Percentiles rank a stretch among this genome's conserved stretches.
Evolutionary conservation across 2,113 vertebrate genomes (phyloP).

Genomic region (Erythrocebus patas): DNA sequence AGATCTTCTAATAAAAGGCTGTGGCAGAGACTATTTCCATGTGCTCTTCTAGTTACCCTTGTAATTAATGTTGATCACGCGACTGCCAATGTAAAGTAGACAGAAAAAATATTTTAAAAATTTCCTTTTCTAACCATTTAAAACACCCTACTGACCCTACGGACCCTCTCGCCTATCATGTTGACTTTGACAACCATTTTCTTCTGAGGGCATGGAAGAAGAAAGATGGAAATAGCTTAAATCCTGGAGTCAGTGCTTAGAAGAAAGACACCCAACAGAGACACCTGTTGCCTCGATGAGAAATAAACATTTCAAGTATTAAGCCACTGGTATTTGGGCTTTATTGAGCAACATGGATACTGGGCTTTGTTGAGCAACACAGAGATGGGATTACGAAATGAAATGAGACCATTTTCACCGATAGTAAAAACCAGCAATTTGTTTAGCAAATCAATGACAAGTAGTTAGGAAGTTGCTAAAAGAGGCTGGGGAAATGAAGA

Average conservation of each 20-base stretch:
- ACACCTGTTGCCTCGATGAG: background rate
- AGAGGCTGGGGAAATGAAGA: background rate
- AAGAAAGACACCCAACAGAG: background rate
- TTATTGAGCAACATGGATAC: background rate
- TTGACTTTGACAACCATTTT: background rate
- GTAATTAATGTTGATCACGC: background rate
- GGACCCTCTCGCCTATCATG: background rate
- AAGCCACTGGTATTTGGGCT: background rate
- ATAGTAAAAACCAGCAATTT: background rate
- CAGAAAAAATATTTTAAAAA: background rate
- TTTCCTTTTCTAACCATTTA: background rate
- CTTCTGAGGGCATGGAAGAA: background rate
- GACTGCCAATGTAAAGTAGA: background rate
- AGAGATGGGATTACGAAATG: background rate
- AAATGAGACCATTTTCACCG: rapidly evolving
- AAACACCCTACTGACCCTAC: background rate
- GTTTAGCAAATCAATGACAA: background rate
- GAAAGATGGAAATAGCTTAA: background rate
- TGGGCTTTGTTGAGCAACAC: background rate
- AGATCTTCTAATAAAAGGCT: background rate
- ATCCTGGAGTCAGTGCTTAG: background rate
- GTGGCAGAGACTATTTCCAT: background rate
- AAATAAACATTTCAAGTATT: conserved; percentile 1
- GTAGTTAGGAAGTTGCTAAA: background rate
- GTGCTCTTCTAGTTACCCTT: background rate